Base-by-base conservation (phyloP, 2,888 invertebrate genomes). In the Lomographa bimaculata region DNA sequence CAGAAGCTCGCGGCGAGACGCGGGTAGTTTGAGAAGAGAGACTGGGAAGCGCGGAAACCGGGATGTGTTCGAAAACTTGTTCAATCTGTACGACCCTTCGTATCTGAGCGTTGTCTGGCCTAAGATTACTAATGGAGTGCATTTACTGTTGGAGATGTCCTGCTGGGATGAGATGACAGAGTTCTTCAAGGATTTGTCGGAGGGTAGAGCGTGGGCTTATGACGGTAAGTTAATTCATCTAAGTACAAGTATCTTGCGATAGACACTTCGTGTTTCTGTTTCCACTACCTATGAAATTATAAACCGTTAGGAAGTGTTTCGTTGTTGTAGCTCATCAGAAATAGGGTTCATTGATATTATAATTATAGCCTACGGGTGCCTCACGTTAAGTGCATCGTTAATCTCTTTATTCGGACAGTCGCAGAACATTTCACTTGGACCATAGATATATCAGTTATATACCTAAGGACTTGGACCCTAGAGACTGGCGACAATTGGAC, bases 161-260 rank as follows among this genome's bases (percentile, higher is more conserved):
- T 91, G 91, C 62, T 85, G 82, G 71, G 69, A 74, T 1, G 86
- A 91, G 45, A 52, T 90, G 38, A 74, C 75, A 19, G 60, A 72
- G 41, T 83, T 89, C 52, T 79, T 85, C 43, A 74, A 58, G 47
- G 90, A 87, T 38, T 59, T 91, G 44, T 57, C 69, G 0, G 79
- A 73, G n/a, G 89, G 85, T 3, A 73, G 77, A 38, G 72, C 76
- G 18, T 91, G 91, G 91, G 89, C 91, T 0, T 77, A 89, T 37
- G 82, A 68, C 59, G 85, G 91, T 91, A 63, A 86, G 90, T 70
- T 19, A 4, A 5, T 23, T 28, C 5, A 5, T 5, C 2, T 18
- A 2, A 5, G 1, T 1, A 27, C 8, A 6, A 10, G 18, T 11
- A 12, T 3, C 8, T 7, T 2, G 19, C 2, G 20, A 1, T 20